Conservation (phyloP, 1,140 invertebrate genomes). For the Aphidius gifuensis region DNA sequence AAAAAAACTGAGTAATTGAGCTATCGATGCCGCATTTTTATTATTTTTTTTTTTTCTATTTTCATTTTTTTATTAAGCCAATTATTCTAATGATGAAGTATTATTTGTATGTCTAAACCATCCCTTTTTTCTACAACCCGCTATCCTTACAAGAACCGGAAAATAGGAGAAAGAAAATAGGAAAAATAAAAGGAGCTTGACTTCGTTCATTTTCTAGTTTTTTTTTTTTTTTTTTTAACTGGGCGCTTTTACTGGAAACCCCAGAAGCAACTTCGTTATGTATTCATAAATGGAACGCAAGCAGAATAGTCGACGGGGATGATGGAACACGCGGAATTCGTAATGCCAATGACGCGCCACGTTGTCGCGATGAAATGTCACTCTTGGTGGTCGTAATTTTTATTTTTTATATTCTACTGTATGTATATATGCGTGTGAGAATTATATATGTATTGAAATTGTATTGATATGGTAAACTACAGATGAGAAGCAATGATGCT, state of each 20-base stretch:
- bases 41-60: neutral
- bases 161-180: neutral
- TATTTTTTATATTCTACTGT: neutral
- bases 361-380: constrained; percentile 11
- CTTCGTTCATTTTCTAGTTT: neutral
- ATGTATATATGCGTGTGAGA: too few relatives aligned
- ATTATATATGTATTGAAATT: too few relatives aligned
- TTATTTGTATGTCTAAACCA: neutral
- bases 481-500: too few relatives aligned
- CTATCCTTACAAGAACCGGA: too few relatives aligned
- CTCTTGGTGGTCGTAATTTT: constrained; percentile 8
- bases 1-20: neutral
- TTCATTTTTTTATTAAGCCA: neutral
- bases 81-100: neutral
- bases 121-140: too few relatives aligned
- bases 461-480: too few relatives aligned
- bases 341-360: constrained; percentile 29
- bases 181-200: neutral
- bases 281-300: constrained; percentile 43
- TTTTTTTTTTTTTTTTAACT: neutral
- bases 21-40: neutral
- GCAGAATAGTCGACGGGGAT: constrained; percentile 30
- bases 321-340: constrained; percentile 34
- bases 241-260: neutral
- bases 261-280: constrained; percentile 33